Percentiles rank a stretch among this genome's conserved stretches.
Evolutionary conservation across 2,888 invertebrate genomes (phyloP).

Genomic region (Monochamus alternatus): DNA sequence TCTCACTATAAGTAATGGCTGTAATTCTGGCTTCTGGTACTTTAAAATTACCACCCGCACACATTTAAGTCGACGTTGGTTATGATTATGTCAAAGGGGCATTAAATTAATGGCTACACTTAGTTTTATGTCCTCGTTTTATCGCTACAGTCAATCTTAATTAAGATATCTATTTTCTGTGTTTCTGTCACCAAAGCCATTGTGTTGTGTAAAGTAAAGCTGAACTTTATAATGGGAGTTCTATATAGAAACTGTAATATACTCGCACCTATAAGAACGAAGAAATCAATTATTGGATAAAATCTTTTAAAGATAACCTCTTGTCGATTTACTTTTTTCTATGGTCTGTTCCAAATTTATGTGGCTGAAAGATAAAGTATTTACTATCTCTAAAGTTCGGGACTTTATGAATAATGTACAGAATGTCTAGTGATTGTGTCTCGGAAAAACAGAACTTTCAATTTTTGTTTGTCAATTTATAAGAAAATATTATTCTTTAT

Average conservation of each 20-base stretch:
- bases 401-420: too few relatives aligned
- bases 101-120: background rate
- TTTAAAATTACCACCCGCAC: too few relatives aligned
- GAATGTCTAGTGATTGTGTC: too few relatives aligned
- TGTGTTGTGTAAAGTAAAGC: background rate
- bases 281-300: background rate
- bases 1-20: too few relatives aligned
- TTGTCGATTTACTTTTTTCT: background rate
- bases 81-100: background rate
- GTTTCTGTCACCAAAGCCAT: conserved; percentile 2
- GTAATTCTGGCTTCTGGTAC: too few relatives aligned
- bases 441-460: too few relatives aligned
- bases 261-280: background rate
- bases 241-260: background rate
- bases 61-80: background rate
- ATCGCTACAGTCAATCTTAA: conserved; percentile 8
- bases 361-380: background rate
- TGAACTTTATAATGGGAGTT: background rate
- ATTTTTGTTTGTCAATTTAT: too few relatives aligned
- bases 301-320: background rate
- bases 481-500: background rate
- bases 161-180: conserved; percentile 5
- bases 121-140: conserved; percentile 2
- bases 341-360: background rate
- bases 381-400: background rate